Percentiles rank a stretch among this genome's conserved stretches.
phyloP scores from a whole-genome alignment of 2,113 vertebrate species.

The Xenus cinereus region DNA sequence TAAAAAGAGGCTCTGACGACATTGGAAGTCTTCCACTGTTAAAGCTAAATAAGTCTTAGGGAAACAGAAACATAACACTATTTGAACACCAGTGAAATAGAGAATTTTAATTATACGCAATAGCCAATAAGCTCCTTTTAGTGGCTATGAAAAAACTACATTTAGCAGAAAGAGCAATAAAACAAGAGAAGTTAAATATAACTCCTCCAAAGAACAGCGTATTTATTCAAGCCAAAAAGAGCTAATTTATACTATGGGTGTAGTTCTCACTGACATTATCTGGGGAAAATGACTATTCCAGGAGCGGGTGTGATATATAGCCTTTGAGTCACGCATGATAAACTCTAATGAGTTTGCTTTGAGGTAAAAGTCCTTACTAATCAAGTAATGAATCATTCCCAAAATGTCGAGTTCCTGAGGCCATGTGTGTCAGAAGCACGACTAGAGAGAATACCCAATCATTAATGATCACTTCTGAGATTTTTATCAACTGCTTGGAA shows the following conservation, averaged over 20 bases:
- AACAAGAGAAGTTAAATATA: slow-evolving; percentile 39
- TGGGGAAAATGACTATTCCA: slow-evolving; percentile 49
- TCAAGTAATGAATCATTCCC: slow-evolving; percentile 53
- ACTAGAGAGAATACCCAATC: slow-evolving; percentile 11
- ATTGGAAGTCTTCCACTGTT: slow-evolving; percentile 22
- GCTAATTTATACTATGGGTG: slow-evolving; percentile 42
- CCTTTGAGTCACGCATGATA: slow-evolving; percentile 52
- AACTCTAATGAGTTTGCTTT: slow-evolving; percentile 55
- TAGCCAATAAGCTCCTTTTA: slow-evolving; percentile 34
- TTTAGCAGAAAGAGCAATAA: slow-evolving; percentile 51
- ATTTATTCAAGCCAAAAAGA: slow-evolving; percentile 50
- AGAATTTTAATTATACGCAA: slow-evolving; percentile 45
- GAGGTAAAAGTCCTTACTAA: slow-evolving; percentile 54
- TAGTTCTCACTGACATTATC: slow-evolving; percentile 57
- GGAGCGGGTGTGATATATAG: slow-evolving; percentile 37
- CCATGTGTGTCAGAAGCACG: neutral
- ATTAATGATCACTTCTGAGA: slow-evolving; percentile 18
- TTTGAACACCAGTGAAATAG: slow-evolving; percentile 21
- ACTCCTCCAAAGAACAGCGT: slow-evolving; percentile 35
- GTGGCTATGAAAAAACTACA: slow-evolving; percentile 19
- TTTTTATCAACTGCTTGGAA: slow-evolving; percentile 36
- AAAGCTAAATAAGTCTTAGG: slow-evolving; percentile 19
- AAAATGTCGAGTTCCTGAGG: slow-evolving; percentile 9
- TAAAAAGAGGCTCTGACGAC: slow-evolving; percentile 26
- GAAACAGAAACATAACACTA: slow-evolving; percentile 36